Percentiles rank a stretch among this genome's conserved stretches.
These are phyloP conservation scores for Podarcis muralis DNA, from an alignment of 2,113 vertebrate genomes.

Conservation along the genomic window DNA sequence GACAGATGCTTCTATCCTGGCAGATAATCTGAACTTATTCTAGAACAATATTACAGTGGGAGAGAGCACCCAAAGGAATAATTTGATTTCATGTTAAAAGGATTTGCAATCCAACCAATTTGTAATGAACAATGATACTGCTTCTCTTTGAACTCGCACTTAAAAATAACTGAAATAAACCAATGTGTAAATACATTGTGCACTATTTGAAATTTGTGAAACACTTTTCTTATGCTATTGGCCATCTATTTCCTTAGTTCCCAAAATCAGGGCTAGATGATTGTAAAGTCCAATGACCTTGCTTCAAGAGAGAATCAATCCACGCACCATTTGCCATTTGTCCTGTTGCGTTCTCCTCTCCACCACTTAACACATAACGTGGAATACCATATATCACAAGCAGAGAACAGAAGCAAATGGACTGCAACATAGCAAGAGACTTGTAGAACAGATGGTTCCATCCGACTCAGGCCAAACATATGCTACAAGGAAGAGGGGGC, in stretches of 20 bases:
- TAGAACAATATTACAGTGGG: constrained; percentile 58
- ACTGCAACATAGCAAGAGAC: not conserved
- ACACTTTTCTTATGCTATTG: not conserved
- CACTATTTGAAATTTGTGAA: not conserved
- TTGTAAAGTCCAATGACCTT: not conserved
- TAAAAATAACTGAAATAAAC: not conserved
- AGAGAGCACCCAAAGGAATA: constrained; percentile 36
- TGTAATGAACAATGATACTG: not conserved
- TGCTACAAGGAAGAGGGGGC: no score
- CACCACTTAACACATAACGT: not conserved
- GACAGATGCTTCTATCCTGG: constrained; percentile 75
- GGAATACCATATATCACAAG: not conserved
- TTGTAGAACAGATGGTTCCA: not conserved
- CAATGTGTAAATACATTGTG: constrained; percentile 8
- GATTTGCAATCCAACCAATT: not conserved
- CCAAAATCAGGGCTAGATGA: not conserved
- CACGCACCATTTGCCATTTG: not conserved
- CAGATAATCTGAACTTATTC: constrained; percentile 66
- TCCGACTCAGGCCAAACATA: not conserved
- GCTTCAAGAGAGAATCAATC: not conserved
- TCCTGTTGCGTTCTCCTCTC: not conserved
- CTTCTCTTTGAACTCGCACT: constrained; percentile 15
- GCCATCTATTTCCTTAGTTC: not conserved
- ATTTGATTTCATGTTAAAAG: constrained; percentile 22
- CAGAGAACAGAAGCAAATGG: not conserved